A percentile compares a stretch with the other conserved stretches of the same genome.
phyloP scores from a whole-genome alignment of 1,140 invertebrate species.

The Cydia strobilella region DNA sequence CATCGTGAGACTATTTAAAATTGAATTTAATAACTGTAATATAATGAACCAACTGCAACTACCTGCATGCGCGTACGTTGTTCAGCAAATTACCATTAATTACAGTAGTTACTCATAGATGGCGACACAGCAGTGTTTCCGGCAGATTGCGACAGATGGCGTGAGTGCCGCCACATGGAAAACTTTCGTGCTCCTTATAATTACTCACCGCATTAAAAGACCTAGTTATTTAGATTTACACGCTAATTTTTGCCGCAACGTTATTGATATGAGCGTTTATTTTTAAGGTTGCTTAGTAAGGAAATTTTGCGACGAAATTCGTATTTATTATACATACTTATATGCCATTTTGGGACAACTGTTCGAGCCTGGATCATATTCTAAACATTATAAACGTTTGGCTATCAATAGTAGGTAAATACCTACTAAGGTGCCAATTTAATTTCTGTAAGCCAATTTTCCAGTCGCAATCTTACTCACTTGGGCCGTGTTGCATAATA shows the following conservation, averaged over 20 bases:
- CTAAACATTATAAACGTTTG: too few species aligned
- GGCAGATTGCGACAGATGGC: constrained; percentile 46
- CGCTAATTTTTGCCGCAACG: constrained; percentile 18
- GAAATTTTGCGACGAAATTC: too few species aligned
- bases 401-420: too few species aligned
- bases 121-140: constrained; percentile 27
- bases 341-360: too few species aligned
- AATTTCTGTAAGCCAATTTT: too few species aligned
- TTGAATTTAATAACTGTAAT: neutral
- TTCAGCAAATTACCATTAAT: constrained; percentile 20
- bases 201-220: constrained; percentile 18
- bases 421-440: too few species aligned
- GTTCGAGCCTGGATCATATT: too few species aligned
- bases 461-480: too few species aligned
- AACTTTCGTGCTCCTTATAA: constrained; percentile 40
- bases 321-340: too few species aligned
- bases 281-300: neutral
- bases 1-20: neutral
- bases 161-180: constrained; percentile 62
- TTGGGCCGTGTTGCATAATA: too few species aligned
- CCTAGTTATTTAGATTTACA: constrained; percentile 24
- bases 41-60: neutral
- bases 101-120: constrained; percentile 9
- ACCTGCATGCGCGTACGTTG: constrained; percentile 8
- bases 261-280: neutral